Conservation (phyloP, 2,888 invertebrate species). For the Eretmocerus hayati region DNA sequence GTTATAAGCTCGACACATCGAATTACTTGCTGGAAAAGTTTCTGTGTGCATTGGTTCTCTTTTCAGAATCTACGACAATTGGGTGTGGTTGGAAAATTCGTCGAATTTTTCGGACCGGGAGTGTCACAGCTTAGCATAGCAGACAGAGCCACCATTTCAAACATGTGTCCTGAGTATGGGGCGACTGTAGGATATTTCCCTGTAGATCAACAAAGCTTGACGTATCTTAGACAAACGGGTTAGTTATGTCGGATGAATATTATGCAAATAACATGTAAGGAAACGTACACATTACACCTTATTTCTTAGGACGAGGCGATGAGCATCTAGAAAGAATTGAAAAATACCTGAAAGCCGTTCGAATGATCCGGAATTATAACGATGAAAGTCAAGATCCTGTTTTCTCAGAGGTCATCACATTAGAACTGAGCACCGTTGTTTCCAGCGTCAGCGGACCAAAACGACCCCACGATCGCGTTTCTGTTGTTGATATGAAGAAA, state of each 20-base stretch:
- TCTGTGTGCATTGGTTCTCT: too few species aligned
- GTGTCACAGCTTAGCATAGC: conserved; percentile 87
- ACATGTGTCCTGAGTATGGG: conserved; percentile 99
- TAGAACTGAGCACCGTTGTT: conserved; percentile 83
- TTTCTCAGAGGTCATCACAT: conserved; percentile 75
- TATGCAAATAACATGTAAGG: neutral
- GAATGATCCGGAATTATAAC: conserved; percentile 77
- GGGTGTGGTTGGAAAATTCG: conserved; percentile 97
- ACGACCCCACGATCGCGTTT: conserved; percentile 91
- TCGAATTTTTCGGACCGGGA: conserved; percentile 96
- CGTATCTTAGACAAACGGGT: conserved; percentile 50
- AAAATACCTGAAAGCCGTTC: conserved; percentile 71
- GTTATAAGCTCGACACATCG: too few species aligned
- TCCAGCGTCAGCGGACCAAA: conserved; percentile 97
- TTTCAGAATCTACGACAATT: conserved; percentile 57
- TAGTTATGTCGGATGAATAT: conserved; percentile 6
- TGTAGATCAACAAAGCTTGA: conserved; percentile 71
- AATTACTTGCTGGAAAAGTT: too few species aligned
- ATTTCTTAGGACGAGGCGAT: conserved; percentile 65
- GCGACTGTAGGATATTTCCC: conserved; percentile 96
- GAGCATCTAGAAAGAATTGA: conserved; percentile 72
- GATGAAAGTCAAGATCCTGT: conserved; percentile 71
- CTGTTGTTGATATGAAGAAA: conserved; percentile 80
- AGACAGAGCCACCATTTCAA: conserved; percentile 94
- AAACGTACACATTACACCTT: neutral